Evolutionary conservation across 2,113 vertebrate genomes (phyloP).

Genomic region (Melanerpes aurifrons): DNA sequence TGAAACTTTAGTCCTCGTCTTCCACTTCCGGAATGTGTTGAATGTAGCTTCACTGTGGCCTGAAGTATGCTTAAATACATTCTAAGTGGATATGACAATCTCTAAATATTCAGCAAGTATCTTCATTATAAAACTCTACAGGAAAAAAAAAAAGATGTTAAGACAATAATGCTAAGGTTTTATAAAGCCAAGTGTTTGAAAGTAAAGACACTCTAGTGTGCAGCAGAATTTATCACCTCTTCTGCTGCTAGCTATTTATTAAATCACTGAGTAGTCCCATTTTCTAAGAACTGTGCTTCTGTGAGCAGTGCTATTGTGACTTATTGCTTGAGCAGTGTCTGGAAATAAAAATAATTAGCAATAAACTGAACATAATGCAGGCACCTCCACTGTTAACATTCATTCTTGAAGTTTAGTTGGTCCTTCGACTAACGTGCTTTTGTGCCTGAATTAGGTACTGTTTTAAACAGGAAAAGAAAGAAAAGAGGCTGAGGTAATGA

Average conservation of each 20-base stretch:
- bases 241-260: neutral
- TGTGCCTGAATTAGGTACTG: neutral
- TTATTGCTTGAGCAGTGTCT: neutral
- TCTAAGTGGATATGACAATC: neutral
- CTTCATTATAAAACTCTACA: neutral
- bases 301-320: neutral
- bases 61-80: neutral
- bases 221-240: neutral
- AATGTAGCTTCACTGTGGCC: neutral
- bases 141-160: neutral
- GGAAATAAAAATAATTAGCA: neutral
- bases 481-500: neutral
- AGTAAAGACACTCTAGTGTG: neutral
- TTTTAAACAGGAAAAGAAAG: neutral
- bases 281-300: neutral
- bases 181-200: conserved; percentile 6
- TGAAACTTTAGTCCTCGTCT: neutral
- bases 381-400: neutral
- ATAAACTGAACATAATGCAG: neutral
- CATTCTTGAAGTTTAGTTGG: neutral
- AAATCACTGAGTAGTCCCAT: neutral
- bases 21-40: neutral
- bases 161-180: neutral
- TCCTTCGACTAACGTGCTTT: neutral
- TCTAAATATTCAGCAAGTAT: neutral